Conservation (phyloP, 2,797 vertebrate genomes). For the Ptychadena robeensis region DNA sequence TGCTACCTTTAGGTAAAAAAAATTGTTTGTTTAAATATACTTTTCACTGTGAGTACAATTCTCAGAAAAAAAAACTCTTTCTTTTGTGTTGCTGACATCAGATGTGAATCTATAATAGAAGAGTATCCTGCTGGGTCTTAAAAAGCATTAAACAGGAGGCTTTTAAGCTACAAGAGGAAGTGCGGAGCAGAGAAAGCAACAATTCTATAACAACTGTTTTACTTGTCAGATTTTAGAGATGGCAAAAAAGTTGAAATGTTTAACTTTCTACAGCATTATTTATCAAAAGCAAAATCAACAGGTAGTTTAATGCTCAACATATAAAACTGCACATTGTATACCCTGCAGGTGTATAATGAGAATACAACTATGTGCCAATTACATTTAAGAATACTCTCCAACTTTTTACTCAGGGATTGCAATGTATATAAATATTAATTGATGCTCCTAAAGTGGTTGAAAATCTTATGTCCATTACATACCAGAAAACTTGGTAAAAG, state of each 20-base stretch:
- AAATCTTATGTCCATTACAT: too few species aligned
- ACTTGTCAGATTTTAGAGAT: not conserved
- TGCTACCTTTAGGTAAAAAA: not conserved
- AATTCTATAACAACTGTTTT: not conserved
- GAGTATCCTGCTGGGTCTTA: not conserved
- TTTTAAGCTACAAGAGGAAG: not conserved
- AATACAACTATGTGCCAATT: not conserved
- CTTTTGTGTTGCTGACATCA: slow-evolving; percentile 60
- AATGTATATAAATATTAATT: not conserved
- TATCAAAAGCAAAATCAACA: not conserved
- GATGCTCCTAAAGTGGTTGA: too few species aligned
- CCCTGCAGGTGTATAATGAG: not conserved
- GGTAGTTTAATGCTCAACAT: not conserved
- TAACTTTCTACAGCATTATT: not conserved
- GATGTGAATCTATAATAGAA: not conserved
- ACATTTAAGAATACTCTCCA: not conserved
- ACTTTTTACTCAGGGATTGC: not conserved
- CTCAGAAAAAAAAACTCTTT: not conserved
- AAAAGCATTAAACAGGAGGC: slow-evolving; percentile 1
- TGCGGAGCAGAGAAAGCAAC: slow-evolving; percentile 52
- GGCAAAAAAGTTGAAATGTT: not conserved
- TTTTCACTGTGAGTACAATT: not conserved
- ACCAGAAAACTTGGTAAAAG: too few species aligned
- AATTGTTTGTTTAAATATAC: not conserved
- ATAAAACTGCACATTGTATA: not conserved